phyloP scores from a whole-genome alignment of 2,888 invertebrate species.

The Cryptus viduatorius region DNA sequence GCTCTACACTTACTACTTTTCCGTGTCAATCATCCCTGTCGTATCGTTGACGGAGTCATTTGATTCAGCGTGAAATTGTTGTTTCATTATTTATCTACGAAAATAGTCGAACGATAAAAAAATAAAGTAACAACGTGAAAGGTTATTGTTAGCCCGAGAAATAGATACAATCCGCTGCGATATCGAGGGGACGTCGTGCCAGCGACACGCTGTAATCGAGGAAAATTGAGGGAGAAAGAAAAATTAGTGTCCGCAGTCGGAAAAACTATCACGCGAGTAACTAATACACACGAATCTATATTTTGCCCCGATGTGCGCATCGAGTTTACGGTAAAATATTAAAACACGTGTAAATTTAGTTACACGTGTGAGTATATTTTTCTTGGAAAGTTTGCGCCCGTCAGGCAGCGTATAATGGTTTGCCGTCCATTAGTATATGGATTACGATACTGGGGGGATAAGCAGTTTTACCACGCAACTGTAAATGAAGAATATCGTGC shows the following conservation, averaged over 20 bases:
- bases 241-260: neutral
- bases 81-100: neutral
- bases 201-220: conserved; percentile 20
- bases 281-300: neutral
- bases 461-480: no score
- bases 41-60: neutral
- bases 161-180: neutral
- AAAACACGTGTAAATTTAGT: neutral
- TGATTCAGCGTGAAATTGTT: neutral
- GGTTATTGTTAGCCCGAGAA: neutral
- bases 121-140: neutral
- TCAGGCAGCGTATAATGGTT: neutral
- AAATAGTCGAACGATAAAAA: neutral
- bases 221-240: neutral
- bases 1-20: neutral
- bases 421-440: conserved; percentile 3
- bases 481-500: no score
- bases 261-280: conserved; percentile 19
- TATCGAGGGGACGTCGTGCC: neutral
- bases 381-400: neutral
- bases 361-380: conserved; percentile 9
- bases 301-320: neutral
- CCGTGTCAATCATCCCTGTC: conserved; percentile 19
- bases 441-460: neutral
- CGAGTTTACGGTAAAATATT: neutral